These are phyloP conservation scores for Melanostoma scalare DNA, from an alignment of 2,888 invertebrate species.

Conservation along the genomic window DNA sequence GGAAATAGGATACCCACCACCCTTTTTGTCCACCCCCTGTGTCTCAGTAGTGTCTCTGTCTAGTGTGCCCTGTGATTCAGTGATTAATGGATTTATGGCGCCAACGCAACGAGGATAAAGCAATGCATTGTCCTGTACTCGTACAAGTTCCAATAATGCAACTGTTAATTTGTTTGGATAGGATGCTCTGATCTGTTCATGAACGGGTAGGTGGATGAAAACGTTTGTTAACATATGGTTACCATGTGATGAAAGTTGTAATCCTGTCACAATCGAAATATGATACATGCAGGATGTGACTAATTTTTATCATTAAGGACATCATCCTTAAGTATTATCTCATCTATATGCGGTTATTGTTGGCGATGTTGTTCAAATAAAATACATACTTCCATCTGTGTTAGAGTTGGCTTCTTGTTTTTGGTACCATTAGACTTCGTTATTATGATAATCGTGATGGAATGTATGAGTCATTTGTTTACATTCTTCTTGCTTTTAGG, in stretches of 20 bases:
- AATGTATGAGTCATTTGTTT: constrained; percentile 63
- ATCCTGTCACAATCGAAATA: constrained; percentile 53
- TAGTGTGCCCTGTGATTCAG: constrained; percentile 38
- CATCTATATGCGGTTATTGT: constrained; percentile 30
- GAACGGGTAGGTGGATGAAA: not conserved
- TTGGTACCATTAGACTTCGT: constrained; percentile 52
- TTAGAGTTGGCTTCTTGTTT: constrained; percentile 11
- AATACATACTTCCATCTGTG: constrained; percentile 26
- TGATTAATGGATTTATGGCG: constrained; percentile 69
- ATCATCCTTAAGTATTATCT: constrained; percentile 63
- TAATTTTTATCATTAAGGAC: constrained; percentile 60
- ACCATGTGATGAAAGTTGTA: constrained; percentile 57
- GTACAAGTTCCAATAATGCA: constrained; percentile 42
- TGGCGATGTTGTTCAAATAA: constrained; percentile 38
- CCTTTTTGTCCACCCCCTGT: not conserved
- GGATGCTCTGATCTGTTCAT: constrained; percentile 14
- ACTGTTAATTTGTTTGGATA: constrained; percentile 63
- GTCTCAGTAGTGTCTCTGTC: not conserved
- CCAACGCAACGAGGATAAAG: constrained; percentile 59
- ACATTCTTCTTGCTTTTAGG: constrained; percentile 12
- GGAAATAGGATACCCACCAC: constrained; percentile 25
- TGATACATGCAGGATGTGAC: constrained; percentile 47
- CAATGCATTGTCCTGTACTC: constrained; percentile 52
- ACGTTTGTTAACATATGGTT: constrained; percentile 56
- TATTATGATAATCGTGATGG: constrained; percentile 65